Evolutionary conservation across 2,888 invertebrate genomes (phyloP), one percentile per base, ranked within the genome.

Genomic region (Lepidocyrtoides sp.): DNA sequence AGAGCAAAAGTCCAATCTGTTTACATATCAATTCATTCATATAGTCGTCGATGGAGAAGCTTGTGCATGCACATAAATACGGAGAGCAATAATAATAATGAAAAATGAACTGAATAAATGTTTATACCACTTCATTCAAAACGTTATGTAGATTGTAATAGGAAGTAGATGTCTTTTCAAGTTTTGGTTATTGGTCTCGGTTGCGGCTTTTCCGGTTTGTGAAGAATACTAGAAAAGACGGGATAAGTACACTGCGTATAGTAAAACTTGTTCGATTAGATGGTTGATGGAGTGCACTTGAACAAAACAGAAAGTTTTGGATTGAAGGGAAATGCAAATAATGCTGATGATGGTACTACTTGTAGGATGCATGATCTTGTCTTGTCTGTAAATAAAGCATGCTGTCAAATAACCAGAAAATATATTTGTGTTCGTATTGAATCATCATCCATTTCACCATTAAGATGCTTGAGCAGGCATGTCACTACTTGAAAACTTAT

Each of bases 101-200:
- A n/a, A n/a, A n/a, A n/a, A n/a, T n/a, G n/a, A n/a, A n/a, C n/a
- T n/a, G n/a, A n/a, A n/a, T n/a, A n/a, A n/a, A n/a, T n/a, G n/a
- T n/a, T n/a, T n/a, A n/a, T n/a, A n/a, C n/a, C n/a, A n/a, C n/a
- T n/a, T n/a, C n/a, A n/a, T n/a, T n/a, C n/a, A n/a, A n/a, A n/a
- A n/a, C n/a, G n/a, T n/a, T n/a, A n/a, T n/a, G n/a, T n/a, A n/a
- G n/a, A n/a, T n/a, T 17, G 51, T 8, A 7, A 41, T 7, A 17
- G 51, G 17, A 51, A 51, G 17, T 51, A 51, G 17, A 5, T 14
- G 60, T 14, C 60, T 60, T 60, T 60, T 29, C 26, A 79, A 29
- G 54, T 54, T 54, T 79, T 54, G 54, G 23, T 79, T 79, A 32
- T 72, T 72, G 72, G 72, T 72, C 44, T 72, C 23, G 3, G 23